Evolutionary conservation across 1,140 invertebrate genomes (phyloP).

Genomic region (Scaptomyza montana): DNA sequence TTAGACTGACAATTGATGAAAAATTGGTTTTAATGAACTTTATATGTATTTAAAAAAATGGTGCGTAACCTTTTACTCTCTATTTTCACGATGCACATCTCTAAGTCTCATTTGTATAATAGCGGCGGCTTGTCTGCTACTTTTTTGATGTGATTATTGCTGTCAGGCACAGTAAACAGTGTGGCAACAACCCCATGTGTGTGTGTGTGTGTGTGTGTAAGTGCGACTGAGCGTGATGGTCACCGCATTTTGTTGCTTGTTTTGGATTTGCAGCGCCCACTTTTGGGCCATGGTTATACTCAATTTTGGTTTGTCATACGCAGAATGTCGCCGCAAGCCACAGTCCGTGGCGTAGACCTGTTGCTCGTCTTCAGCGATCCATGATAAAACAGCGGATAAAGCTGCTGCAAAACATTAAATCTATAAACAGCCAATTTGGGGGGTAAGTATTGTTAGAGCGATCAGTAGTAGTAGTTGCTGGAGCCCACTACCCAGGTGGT

Average conservation of each 20-base stretch:
- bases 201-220: not conserved
- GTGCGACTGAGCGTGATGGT: not conserved
- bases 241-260: conserved; percentile 50
- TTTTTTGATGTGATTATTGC: conserved; percentile 51
- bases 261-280: conserved; percentile 18
- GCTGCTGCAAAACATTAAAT: not conserved
- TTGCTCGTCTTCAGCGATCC: not conserved
- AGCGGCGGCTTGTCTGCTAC: not conserved
- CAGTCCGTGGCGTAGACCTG: conserved; percentile 3
- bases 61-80: too few relatives aligned
- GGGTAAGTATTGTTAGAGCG: not conserved
- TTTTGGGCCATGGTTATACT: conserved; percentile 46
- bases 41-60: too few relatives aligned
- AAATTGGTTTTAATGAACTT: too few relatives aligned
- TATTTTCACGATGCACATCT: too few relatives aligned
- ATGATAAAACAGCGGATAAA: not conserved
- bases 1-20: too few relatives aligned
- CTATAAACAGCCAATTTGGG: not conserved
- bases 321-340: conserved; percentile 41
- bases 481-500: not conserved
- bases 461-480: not conserved
- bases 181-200: conserved; percentile 17
- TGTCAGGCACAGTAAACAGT: conserved; percentile 59
- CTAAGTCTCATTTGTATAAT: not conserved
- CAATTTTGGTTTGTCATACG: conserved; percentile 69